Evolutionary conservation across 2,797 vertebrate genomes (phyloP).

Genomic region (Distichodus sexfasciatus): DNA sequence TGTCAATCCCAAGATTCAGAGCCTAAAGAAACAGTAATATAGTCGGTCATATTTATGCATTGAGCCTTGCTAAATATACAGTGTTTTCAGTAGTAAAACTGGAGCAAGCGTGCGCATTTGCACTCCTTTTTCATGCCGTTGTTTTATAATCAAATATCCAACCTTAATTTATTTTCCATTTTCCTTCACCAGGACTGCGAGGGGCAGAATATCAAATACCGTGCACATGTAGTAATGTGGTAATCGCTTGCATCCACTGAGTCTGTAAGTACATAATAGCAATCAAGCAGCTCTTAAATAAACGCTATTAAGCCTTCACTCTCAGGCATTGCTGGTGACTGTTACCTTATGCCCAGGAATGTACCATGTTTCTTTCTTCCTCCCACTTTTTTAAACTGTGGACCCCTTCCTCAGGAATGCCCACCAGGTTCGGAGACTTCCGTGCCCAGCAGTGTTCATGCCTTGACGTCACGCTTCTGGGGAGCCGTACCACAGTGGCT

Average conservation of each 20-base stretch:
- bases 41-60: conserved; percentile 25
- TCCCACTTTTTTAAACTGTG: neutral
- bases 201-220: conserved; percentile 95
- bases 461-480: conserved; percentile 89
- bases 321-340: neutral
- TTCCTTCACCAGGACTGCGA: conserved; percentile 82
- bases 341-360: neutral
- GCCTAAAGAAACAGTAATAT: conserved; percentile 57
- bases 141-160: neutral
- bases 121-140: neutral
- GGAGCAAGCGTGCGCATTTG: neutral
- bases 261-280: neutral
- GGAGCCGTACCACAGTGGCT: conserved; percentile 93
- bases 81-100: neutral
- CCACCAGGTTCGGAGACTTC: conserved; percentile 90
- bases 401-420: conserved; percentile 78
- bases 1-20: conserved; percentile 62
- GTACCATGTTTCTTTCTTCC: neutral
- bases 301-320: neutral
- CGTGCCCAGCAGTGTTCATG: conserved; percentile 96
- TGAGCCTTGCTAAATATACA: conserved; percentile 9
- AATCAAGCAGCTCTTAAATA: neutral
- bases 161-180: conserved; percentile 28
- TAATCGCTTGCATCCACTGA: conserved; percentile 70
- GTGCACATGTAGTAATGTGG: conserved; percentile 97